phyloP scores from a whole-genome alignment of 2,888 invertebrate species.

The Syrphus vitripennis region DNA sequence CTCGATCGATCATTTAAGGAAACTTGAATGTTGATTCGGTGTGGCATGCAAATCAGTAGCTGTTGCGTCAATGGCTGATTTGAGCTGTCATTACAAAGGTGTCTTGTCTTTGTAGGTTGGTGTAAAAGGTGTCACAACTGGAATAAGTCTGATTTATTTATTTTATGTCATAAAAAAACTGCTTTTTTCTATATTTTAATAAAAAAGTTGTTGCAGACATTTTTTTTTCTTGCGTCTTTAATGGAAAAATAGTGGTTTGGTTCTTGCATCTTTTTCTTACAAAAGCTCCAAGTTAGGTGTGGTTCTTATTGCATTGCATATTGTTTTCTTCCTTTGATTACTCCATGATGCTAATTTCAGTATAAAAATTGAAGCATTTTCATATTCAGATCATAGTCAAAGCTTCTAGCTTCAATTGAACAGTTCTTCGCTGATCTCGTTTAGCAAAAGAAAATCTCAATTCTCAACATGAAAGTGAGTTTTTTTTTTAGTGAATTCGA shows the following conservation, averaged over 20 bases:
- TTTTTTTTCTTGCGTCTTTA: conserved; percentile 40
- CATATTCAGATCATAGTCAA: conserved; percentile 61
- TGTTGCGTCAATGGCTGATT: conserved; percentile 16
- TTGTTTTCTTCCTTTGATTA: conserved; percentile 43
- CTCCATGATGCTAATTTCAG: conserved; percentile 32
- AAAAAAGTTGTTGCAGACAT: conserved; percentile 37
- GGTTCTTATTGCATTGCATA: conserved; percentile 34
- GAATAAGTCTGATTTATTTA: background rate
- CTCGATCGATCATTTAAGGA: conserved; percentile 44
- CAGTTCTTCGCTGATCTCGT: conserved; percentile 70
- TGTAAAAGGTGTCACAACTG: background rate
- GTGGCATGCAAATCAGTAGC: conserved; percentile 38
- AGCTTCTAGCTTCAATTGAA: conserved; percentile 69
- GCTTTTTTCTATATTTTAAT: conserved; percentile 21
- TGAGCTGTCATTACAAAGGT: conserved; percentile 19
- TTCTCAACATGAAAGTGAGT: conserved; percentile 63
- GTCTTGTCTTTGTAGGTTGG: background rate
- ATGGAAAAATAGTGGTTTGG: conserved; percentile 14
- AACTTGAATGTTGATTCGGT: conserved; percentile 49
- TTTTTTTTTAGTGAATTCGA: background rate
- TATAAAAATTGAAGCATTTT: conserved; percentile 63
- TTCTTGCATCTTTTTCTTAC: conserved; percentile 45
- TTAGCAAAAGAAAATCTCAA: conserved; percentile 65
- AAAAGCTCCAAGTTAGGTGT: conserved; percentile 45
- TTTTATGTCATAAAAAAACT: conserved; percentile 6